phyloP scores from a whole-genome alignment of 2,113 vertebrate genomes.

The Tragelaphus strepsiceros region DNA sequence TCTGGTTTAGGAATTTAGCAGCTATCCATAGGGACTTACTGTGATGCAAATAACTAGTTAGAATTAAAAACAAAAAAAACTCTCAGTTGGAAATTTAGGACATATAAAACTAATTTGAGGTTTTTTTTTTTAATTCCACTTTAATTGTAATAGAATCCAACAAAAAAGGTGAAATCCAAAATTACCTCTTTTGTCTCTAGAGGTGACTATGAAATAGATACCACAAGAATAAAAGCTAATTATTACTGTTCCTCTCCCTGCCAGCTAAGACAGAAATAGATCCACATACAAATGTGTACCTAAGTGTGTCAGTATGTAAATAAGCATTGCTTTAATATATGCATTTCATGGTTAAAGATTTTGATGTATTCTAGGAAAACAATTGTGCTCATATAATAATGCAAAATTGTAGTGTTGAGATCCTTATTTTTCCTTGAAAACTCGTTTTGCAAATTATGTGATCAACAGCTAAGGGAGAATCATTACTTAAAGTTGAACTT shows the following conservation, averaged over 20 bases:
- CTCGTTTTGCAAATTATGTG: not conserved
- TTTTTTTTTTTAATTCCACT: not conserved
- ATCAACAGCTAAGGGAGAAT: not conserved
- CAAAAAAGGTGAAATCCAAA: conserved; percentile 35
- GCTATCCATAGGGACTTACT: not conserved
- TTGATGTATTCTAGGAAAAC: not conserved
- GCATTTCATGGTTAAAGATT: not conserved
- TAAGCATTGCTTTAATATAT: not conserved
- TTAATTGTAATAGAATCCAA: conserved; percentile 32
- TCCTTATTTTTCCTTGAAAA: not conserved
- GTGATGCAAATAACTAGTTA: conserved; percentile 10
- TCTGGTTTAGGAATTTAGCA: conserved; percentile 40
- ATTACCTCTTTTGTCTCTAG: conserved; percentile 13
- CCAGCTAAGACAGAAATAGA: not conserved
- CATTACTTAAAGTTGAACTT: not conserved
- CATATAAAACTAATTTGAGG: not conserved
- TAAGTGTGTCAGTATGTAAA: not conserved
- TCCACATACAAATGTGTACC: not conserved
- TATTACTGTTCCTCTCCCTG: not conserved
- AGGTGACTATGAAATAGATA: not conserved
- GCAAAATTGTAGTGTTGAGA: not conserved
- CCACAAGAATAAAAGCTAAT: conserved; percentile 24
- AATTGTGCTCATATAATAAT: not conserved
- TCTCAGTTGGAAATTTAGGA: conserved; percentile 21
- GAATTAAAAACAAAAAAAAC: not conserved